These are phyloP conservation scores for Lithobius niger DNA, from an alignment of 1,140 invertebrate genomes.

Conservation along the genomic window DNA sequence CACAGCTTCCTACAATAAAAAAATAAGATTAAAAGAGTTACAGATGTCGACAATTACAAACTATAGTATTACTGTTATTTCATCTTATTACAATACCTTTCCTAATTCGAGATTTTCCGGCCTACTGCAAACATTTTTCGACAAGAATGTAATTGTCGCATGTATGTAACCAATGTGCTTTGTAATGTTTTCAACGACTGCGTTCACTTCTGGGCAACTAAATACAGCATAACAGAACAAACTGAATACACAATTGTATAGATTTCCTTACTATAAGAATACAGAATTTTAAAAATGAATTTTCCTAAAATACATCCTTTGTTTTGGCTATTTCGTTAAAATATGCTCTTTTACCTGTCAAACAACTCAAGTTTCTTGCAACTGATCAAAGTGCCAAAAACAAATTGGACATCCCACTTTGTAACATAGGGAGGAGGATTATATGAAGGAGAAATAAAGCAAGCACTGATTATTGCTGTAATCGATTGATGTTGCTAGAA, in stretches of 20 bases:
- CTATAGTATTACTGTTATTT: too few species aligned
- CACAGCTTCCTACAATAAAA: too few species aligned
- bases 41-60: too few species aligned
- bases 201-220: background rate
- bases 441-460: background rate
- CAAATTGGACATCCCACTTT: background rate
- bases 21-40: too few species aligned
- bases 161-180: background rate
- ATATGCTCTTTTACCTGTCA: too few species aligned
- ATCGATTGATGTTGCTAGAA: too few species aligned
- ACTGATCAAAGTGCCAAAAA: background rate
- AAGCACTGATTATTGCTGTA: background rate
- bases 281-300: background rate
- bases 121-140: too few species aligned
- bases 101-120: too few species aligned
- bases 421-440: background rate
- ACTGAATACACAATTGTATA: background rate
- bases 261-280: background rate
- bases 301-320: too few species aligned
- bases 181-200: background rate
- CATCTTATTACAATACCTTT: too few species aligned
- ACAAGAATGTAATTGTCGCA: background rate
- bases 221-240: background rate
- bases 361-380: too few species aligned
- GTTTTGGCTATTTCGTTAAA: background rate